A percentile compares a stretch with the other conserved stretches of the same genome.
phyloP scores from a whole-genome alignment of 2,888 invertebrate species.

The Nysson spinosus region DNA sequence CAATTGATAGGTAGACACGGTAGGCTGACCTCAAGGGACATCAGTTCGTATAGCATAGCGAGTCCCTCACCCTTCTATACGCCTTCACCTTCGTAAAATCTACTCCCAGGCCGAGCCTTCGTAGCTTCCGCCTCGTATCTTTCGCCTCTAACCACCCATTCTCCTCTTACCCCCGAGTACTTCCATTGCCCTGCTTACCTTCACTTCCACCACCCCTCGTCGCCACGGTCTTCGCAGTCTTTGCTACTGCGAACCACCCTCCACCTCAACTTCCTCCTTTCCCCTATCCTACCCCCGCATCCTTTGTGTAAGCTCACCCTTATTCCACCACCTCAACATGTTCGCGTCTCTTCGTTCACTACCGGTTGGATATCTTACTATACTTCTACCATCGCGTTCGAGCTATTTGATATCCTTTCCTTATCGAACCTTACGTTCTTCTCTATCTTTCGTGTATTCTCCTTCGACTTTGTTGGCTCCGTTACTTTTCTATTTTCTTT shows the following conservation, averaged over 20 bases:
- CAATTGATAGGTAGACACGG: conserved; percentile 69
- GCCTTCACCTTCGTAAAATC: conserved; percentile 52
- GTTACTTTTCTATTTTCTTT: neutral
- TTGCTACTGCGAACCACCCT: conserved; percentile 14
- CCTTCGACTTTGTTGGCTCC: conserved; percentile 1
- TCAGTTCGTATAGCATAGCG: conserved; percentile 52
- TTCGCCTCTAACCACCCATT: conserved; percentile 45
- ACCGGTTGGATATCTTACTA: conserved; percentile 55
- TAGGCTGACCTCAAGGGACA: conserved; percentile 68
- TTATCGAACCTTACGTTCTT: conserved; percentile 41
- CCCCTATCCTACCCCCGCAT: conserved; percentile 36
- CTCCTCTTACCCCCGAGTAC: conserved; percentile 13
- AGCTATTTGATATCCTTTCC: conserved; percentile 51
- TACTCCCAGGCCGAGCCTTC: conserved; percentile 54
- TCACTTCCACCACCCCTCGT: conserved; percentile 23
- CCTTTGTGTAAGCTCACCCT: conserved; percentile 53
- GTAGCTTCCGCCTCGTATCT: conserved; percentile 59
- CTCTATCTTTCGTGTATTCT: neutral
- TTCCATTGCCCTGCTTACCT: conserved; percentile 29
- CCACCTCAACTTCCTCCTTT: conserved; percentile 23
- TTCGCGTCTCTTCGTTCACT: conserved; percentile 43
- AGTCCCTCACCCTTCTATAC: conserved; percentile 23
- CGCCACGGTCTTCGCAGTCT: conserved; percentile 18
- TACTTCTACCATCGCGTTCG: conserved; percentile 58
- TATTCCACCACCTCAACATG: conserved; percentile 55